Conservation (phyloP, 2,888 invertebrate genomes). For the Sarcophaga caerulescens region DNA sequence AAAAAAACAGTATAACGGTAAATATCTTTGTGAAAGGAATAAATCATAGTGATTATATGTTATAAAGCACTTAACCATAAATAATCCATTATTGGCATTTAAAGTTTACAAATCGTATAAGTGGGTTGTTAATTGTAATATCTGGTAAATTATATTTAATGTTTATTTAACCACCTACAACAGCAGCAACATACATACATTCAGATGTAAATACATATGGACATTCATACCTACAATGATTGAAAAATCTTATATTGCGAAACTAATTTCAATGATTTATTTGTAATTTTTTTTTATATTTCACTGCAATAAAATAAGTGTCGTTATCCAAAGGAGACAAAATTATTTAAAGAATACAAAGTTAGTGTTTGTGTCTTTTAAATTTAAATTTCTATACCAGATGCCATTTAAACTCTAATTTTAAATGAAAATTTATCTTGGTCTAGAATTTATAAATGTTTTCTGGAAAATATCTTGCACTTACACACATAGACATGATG, state of each 20-base stretch:
- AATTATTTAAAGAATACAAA: background rate
- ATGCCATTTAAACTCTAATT: no score
- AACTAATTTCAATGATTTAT: no score
- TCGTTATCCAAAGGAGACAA: no score
- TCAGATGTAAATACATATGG: background rate
- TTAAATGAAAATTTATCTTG: no score
- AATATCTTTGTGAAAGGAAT: background rate
- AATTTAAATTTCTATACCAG: background rate
- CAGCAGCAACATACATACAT: background rate
- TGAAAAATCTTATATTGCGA: no score
- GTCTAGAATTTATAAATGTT: no score
- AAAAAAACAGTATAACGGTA: background rate
- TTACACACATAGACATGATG: no score
- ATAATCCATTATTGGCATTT: background rate
- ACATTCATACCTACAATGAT: background rate
- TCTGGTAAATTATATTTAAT: background rate
- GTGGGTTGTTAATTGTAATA: background rate
- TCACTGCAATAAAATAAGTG: background rate
- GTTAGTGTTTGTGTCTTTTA: background rate
- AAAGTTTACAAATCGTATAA: background rate
- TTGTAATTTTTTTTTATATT: background rate
- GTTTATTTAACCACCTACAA: conserved; percentile 18
- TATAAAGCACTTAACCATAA: no score
- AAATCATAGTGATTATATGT: background rate
- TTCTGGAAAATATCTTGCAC: no score